phyloP scores from a whole-genome alignment of 2,888 invertebrate genomes.

The Colostygia pectinataria region DNA sequence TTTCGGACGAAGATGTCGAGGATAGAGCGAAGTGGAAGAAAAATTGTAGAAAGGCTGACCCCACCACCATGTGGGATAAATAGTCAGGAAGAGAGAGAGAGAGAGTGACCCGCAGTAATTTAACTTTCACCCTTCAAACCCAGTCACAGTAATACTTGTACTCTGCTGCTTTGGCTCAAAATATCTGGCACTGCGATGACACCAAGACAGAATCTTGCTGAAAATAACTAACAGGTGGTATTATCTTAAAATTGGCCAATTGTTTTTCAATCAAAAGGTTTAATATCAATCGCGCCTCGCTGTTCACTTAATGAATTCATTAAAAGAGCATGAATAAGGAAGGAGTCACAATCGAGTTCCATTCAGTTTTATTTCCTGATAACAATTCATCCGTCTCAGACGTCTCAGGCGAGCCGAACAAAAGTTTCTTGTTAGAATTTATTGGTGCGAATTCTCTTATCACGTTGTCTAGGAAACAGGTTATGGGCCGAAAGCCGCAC shows the following conservation, averaged over 20 bases:
- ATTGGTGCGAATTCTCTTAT: not conserved
- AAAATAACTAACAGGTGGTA: too few relatives aligned
- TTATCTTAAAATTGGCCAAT: not conserved
- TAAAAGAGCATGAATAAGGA: slow-evolving; percentile 1
- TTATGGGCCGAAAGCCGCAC: not conserved
- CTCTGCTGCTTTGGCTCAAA: too few relatives aligned
- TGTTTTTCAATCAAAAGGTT: not conserved
- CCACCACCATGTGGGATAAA: too few relatives aligned
- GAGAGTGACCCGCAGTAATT: too few relatives aligned
- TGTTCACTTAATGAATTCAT: not conserved
- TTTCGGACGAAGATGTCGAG: too few relatives aligned
- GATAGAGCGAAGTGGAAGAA: too few relatives aligned
- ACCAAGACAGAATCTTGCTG: too few relatives aligned
- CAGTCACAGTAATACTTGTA: too few relatives aligned
- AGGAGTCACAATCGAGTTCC: not conserved
- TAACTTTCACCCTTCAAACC: too few relatives aligned
- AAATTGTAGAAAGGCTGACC: too few relatives aligned
- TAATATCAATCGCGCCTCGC: not conserved
- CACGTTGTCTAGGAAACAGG: not conserved
- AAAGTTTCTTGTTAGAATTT: slow-evolving; percentile 2
- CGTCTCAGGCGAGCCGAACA: not conserved
- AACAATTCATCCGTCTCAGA: not conserved
- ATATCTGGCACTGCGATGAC: too few relatives aligned
- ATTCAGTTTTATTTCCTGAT: not conserved
- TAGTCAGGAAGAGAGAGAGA: too few relatives aligned